Evolutionary conservation across 2,113 vertebrate species (phyloP), one percentile per base, ranked within the genome.

Genomic region (Corythornis cristatus): DNA sequence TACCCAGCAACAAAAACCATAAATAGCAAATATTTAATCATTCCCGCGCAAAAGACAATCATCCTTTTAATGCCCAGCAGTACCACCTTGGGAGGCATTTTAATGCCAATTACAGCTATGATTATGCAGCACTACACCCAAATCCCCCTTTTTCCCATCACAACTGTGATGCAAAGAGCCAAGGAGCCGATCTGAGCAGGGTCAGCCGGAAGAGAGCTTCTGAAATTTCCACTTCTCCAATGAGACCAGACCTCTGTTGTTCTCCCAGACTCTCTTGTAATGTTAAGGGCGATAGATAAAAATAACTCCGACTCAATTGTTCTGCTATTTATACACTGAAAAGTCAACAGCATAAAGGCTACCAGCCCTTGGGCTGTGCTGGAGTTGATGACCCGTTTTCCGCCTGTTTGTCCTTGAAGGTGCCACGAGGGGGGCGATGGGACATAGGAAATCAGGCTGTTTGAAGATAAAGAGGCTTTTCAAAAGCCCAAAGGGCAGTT

Each of bases 321-420:
- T 78, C 56, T 68, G 94, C 95, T 93, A 88, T 96, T 96, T 95
- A 91, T 90, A 89, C 67, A 11, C 79, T 0, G 48, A 40, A 58
- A 89, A 95, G 84, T 67, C 94, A 93, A 74, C 71, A 86, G 78
- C 84, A 43, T 0, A 11, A 74, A 87, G 84, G 89, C 89, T 43
- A 66, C 74, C 81, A 5, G 81, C 89, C 70, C 89, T 1, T 1
- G 58, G 90, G 86, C 75, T 3, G 40, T 8, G 61, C 93, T 58
- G 86, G 73, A 25, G 60, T 1, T 12, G 83, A 21, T 68, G 76
- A 78, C 73, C 92, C 70, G 35, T 6, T 90, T 40, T 91, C 80
- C 11, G 3, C 54, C 73, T 35, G 56, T 79, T 54, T 10, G 86
- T 75, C 86, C 88, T 79, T 6, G 67, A 11, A 31, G 88, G 60